phyloP scores from a whole-genome alignment of 2,113 vertebrate genomes.

The Mobula hypostoma region DNA sequence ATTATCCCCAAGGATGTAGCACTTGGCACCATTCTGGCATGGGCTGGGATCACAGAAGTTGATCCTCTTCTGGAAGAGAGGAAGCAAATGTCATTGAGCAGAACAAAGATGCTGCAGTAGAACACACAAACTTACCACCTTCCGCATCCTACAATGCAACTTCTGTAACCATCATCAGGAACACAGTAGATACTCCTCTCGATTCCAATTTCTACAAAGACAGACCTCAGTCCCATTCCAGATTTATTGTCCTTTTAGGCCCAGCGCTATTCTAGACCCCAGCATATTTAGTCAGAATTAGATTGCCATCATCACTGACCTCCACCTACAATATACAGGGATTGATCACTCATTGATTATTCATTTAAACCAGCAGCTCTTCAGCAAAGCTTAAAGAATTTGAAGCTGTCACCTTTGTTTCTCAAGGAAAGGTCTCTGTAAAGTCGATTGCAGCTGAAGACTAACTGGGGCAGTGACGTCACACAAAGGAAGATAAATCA shows the following conservation, averaged over 20 bases:
- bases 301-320: too few relatives aligned
- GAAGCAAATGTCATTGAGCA: background rate
- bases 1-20: conserved; percentile 67
- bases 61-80: conserved; percentile 58
- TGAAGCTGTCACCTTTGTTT: background rate
- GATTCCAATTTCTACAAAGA: too few relatives aligned
- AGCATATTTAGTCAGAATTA: too few relatives aligned
- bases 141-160: background rate
- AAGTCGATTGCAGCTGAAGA: too few relatives aligned
- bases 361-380: background rate
- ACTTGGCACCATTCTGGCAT: conserved; percentile 77
- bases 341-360: background rate
- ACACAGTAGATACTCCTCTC: too few relatives aligned
- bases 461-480: too few relatives aligned
- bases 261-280: too few relatives aligned
- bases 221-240: too few relatives aligned
- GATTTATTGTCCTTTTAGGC: too few relatives aligned
- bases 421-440: background rate
- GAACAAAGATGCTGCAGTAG: background rate
- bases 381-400: background rate
- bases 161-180: background rate
- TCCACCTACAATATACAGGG: background rate
- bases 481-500: too few relatives aligned
- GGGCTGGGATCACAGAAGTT: conserved; percentile 79
- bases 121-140: too few relatives aligned